Base-by-base conservation (phyloP, 2,113 vertebrate genomes). In the Neogobius melanostomus region DNA sequence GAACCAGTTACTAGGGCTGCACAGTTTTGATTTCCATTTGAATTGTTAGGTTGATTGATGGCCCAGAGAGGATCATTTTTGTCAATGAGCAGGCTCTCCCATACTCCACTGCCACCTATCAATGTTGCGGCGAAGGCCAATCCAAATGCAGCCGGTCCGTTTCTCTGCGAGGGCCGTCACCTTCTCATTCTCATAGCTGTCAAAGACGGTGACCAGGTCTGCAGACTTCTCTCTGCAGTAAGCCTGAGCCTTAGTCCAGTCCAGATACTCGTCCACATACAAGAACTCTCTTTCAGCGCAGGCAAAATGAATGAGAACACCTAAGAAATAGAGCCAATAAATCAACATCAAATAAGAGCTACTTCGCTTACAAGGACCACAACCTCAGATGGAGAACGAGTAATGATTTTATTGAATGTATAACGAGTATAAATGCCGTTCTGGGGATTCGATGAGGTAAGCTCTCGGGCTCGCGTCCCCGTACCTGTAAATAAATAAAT, bases 171-270 rank as follows among this genome's bases (percentile, higher is more conserved):
- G 10, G 6, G 16, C 44, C 16, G 68, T 49, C 8, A 66, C 14
- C 50, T 16, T 47, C 12, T 47, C 0, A 14, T 52, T 76, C 44
- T 57, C 50, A 1, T n/a, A 5, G 6, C 5, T 11, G 15, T 70
- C 51, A n/a, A 49, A 14, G 17, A 71, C n/a, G 15, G 60, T 77
- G 57, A 17, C 57, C 43, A 77, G 14, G 69, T 76, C 56, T 16
- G 11, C 60, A 28, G 48, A 66, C 0, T 12, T 72, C n/a, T 68
- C 12, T 57, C 72, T 49, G 68, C 77, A 71, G 72, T 66, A 46
- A 15, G 5, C 1, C 68, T 80, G 77, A 11, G 66, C 78, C 15
- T 68, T 15, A 50, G 21, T 49, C 69, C 73, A 76, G 53, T 4
- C 65, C 73, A 36, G 53, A 12, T 36, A 36, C 8, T 17, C 6